A percentile compares a stretch with the other conserved stretches of the same genome.
phyloP scores from a whole-genome alignment of 2,888 invertebrate genomes.

The Eupsilia transversa region DNA sequence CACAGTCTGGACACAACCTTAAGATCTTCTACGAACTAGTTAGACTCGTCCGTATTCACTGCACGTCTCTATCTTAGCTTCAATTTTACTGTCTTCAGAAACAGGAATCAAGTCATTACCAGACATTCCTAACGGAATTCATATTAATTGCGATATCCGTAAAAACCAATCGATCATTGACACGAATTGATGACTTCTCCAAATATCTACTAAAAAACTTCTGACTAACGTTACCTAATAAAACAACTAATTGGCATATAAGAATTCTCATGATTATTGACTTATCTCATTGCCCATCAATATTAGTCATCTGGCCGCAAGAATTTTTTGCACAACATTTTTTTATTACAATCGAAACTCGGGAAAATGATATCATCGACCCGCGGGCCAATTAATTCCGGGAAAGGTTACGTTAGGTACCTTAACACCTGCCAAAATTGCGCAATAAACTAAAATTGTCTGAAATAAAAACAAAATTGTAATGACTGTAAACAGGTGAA shows the following conservation, averaged over 20 bases:
- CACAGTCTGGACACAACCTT: constrained; percentile 5
- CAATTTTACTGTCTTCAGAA: constrained; percentile 21
- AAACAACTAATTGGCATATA: constrained; percentile 6
- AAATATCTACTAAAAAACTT: constrained; percentile 13
- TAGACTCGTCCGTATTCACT: constrained; percentile 33
- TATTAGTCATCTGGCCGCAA: constrained; percentile 61
- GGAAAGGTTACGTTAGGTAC: constrained; percentile 45
- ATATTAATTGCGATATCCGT: constrained; percentile 20
- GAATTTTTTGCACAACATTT: constrained; percentile 52
- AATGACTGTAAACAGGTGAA: constrained; percentile 10
- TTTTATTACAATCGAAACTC: constrained; percentile 58
- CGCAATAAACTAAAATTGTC: constrained; percentile 16
- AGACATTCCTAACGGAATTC: constrained; percentile 39
- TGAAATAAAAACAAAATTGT: constrained; percentile 29
- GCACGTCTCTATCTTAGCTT: constrained; percentile 23
- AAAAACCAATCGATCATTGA: constrained; percentile 30
- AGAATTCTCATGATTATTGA: constrained; percentile 30
- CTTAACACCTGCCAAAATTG: constrained; percentile 5
- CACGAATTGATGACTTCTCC: constrained; percentile 27
- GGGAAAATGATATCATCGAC: constrained; percentile 75
- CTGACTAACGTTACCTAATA: constrained; percentile 2
- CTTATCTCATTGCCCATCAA: constrained; percentile 57
- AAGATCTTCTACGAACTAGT: constrained; percentile 44
- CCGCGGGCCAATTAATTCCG: constrained; percentile 62
- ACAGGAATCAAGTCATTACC: constrained; percentile 28